These are phyloP conservation scores for Hydropsyche betteni DNA, from an alignment of 2,888 invertebrate genomes.

Conservation along the genomic window DNA sequence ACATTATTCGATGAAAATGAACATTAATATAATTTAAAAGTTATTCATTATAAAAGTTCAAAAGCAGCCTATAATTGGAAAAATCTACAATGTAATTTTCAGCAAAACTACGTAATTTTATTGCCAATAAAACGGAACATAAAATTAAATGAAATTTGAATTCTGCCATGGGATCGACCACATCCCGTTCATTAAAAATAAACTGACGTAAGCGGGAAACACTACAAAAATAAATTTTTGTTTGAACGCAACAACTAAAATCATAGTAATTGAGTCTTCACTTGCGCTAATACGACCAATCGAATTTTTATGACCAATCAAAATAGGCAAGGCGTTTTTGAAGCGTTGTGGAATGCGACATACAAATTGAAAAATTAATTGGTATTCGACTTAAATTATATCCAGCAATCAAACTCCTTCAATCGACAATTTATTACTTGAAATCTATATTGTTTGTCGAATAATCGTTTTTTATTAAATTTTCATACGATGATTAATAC, in stretches of 20 bases:
- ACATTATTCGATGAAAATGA: no score
- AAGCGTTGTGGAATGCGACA: constrained; percentile 5
- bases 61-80: no score
- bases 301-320: constrained; percentile 13
- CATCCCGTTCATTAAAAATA: constrained; percentile 21
- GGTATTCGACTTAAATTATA: not conserved
- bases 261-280: not conserved
- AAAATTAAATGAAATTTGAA: constrained; percentile 6
- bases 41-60: no score
- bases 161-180: not conserved
- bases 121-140: not conserved
- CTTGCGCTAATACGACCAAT: not conserved
- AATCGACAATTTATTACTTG: not conserved
- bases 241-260: not conserved
- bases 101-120: constrained; percentile 2
- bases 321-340: not conserved
- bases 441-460: not conserved
- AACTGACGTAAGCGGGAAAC: not conserved
- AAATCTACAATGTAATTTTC: not conserved
- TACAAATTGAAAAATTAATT: constrained; percentile 2
- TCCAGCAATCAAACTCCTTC: not conserved
- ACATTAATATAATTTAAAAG: no score
- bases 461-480: no score
- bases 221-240: not conserved
- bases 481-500: no score